These are phyloP conservation scores for Cnemophilus loriae DNA, from an alignment of 2,113 vertebrate species.

Conservation along the genomic window DNA sequence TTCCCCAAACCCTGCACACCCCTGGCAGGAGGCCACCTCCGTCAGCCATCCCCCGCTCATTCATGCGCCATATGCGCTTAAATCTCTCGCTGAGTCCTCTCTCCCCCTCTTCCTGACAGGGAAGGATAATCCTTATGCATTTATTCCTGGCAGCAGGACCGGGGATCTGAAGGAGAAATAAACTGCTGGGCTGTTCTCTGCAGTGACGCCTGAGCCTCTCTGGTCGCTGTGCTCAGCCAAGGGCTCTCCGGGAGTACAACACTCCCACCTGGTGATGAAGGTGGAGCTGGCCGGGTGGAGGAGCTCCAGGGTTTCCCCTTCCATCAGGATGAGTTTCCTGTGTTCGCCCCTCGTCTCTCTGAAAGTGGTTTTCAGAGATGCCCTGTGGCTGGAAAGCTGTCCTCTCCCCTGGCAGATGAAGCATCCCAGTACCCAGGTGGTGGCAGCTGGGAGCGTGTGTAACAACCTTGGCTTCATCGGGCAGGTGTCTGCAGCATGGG, in stretches of 20 bases:
- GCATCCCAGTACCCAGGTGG: accelerated
- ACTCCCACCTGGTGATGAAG: slow-evolving; percentile 66
- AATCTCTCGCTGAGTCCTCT: background rate
- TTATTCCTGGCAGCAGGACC: slow-evolving; percentile 40
- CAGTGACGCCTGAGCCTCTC: background rate
- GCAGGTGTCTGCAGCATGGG: background rate
- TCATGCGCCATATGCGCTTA: slow-evolving; percentile 7
- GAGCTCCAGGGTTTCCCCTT: background rate
- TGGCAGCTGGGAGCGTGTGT: accelerated
- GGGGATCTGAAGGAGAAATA: slow-evolving; percentile 19
- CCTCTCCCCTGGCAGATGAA: background rate
- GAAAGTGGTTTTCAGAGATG: background rate
- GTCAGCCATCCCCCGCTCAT: slow-evolving; percentile 7
- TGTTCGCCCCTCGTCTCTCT: background rate
- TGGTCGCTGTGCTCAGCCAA: background rate
- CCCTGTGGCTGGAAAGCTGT: background rate
- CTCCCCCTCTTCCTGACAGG: slow-evolving; percentile 23
- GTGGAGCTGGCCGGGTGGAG: background rate
- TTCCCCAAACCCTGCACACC: background rate
- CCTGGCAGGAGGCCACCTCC: slow-evolving; percentile 37
- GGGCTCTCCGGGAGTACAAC: slow-evolving; percentile 52
- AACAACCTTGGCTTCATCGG: background rate
- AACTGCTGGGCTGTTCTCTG: background rate
- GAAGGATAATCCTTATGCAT: slow-evolving; percentile 54
- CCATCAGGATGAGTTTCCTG: background rate